A percentile compares a stretch with the other conserved stretches of the same genome.
phyloP scores from a whole-genome alignment of 2,888 invertebrate species.

The Drosophila barbarae region DNA sequence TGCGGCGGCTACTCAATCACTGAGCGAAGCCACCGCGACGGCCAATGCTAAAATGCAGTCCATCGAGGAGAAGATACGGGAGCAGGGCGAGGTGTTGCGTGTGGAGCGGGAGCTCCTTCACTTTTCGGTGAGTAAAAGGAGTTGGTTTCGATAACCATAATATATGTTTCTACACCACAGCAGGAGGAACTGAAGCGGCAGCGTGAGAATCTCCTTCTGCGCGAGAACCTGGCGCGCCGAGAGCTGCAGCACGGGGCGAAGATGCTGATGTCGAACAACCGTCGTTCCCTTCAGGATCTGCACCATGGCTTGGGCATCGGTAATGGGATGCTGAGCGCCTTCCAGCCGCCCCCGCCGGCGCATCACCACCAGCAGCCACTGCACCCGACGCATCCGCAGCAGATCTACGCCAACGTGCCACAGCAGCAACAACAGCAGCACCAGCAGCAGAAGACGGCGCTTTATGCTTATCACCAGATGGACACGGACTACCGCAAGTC shows the following conservation, averaged over 20 bases:
- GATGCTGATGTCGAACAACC: slow-evolving; percentile 80
- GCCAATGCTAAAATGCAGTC: slow-evolving; percentile 82
- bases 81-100: slow-evolving; percentile 87
- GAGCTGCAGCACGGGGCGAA: slow-evolving; percentile 80
- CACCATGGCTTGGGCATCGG: slow-evolving; percentile 69
- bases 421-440: slow-evolving; percentile 66
- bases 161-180: slow-evolving; percentile 80
- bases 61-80: slow-evolving; percentile 84
- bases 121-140: slow-evolving; percentile 57
- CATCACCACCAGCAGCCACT: slow-evolving; percentile 60
- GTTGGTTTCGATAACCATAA: neutral
- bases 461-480: slow-evolving; percentile 71
- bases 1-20: slow-evolving; percentile 79
- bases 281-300: slow-evolving; percentile 85
- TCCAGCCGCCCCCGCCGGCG: slow-evolving; percentile 51
- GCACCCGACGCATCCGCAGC: slow-evolving; percentile 34
- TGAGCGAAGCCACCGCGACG: slow-evolving; percentile 78
- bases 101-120: slow-evolving; percentile 89
- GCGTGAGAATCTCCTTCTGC: slow-evolving; percentile 85
- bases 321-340: slow-evolving; percentile 59
- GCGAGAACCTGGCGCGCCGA: slow-evolving; percentile 83
- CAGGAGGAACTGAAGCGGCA: slow-evolving; percentile 88
- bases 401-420: slow-evolving; percentile 64
- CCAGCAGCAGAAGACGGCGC: slow-evolving; percentile 12
- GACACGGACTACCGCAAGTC: slow-evolving; percentile 82